Base-by-base conservation (phyloP, 2,113 vertebrate genomes). In the Apodemus sylvaticus region DNA sequence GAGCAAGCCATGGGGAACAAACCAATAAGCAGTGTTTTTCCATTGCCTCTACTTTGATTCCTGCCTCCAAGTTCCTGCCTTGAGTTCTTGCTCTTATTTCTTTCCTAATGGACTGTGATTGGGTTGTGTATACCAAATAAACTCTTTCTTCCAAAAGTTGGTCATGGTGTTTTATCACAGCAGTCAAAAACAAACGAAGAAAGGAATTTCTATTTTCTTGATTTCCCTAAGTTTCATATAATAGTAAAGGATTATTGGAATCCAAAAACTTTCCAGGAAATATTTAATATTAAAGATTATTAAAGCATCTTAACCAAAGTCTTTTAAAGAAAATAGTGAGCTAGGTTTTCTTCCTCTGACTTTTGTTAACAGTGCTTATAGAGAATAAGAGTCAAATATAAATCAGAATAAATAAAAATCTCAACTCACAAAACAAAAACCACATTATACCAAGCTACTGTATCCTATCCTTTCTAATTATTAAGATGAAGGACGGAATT, bases 251-350 rank as follows among this genome's bases (percentile, higher is more conserved):
- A 62, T 88, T 62, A 81, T 66, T 70, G 55, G 70, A 91, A 85
- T 86, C 58, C 55, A 39, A 45, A 96, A 71, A 55, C 36, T 86
- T 64, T 85, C 48, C 24, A 79, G 60, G 53, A 81, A 90, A 89
- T 73, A 83, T 87, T 92, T 95, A 83, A 51, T 68, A 48, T 94
- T 95, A 92, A 96, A 22, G 4, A 91, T 24, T 83, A 53, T 45
- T 89, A 48, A 87, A 76, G 3, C 48, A 48, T 90, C 34, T 90
- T 66, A 77, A 36, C 19, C 83, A 83, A 93, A 94, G 66, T 88
- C 55, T 85, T 45, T 68, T 92, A 89, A 93, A 71, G 90, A 86
- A 82, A 77, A 73, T 89, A 94, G 36, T 62, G 34, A 42, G 3
- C 83, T 93, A 68, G n/a, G 79, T 83, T 96, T 92, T 85, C 36